Conservation (phyloP, 1,140 invertebrate species). For the Drosophila auraria region DNA sequence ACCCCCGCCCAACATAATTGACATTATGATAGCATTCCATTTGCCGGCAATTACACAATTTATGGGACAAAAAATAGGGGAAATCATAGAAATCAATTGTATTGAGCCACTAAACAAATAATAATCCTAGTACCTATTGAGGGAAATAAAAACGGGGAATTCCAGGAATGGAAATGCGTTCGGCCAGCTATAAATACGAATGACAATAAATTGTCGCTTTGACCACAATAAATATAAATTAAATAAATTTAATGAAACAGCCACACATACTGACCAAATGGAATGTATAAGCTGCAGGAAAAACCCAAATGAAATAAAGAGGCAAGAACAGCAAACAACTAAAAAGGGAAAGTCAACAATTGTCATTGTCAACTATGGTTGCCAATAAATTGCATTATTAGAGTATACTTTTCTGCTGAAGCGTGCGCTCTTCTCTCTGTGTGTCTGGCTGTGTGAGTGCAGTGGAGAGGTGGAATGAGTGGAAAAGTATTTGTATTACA, state of each 20-base stretch:
- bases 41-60: slow-evolving; percentile 60
- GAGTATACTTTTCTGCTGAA: slow-evolving; percentile 49
- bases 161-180: slow-evolving; percentile 29
- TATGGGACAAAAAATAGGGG: slow-evolving; percentile 25
- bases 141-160: slow-evolving; percentile 27
- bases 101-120: slow-evolving; percentile 46
- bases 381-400: slow-evolving; percentile 82
- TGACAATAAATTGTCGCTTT: slow-evolving; percentile 75
- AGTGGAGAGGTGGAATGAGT: not conserved
- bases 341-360: slow-evolving; percentile 73
- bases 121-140: slow-evolving; percentile 32
- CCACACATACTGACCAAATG: not conserved
- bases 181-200: slow-evolving; percentile 65
- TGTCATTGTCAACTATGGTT: slow-evolving; percentile 74
- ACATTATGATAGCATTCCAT: slow-evolving; percentile 39
- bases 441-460: not conserved
- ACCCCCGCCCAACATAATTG: slow-evolving; percentile 19
- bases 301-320: slow-evolving; percentile 34
- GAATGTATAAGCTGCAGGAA: slow-evolving; percentile 38
- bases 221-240: slow-evolving; percentile 69
- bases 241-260: slow-evolving; percentile 71
- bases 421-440: slow-evolving; percentile 3
- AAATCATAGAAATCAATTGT: slow-evolving; percentile 44
- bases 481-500: slow-evolving; percentile 72
- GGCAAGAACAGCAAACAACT: slow-evolving; percentile 26